These are phyloP conservation scores for Brachypalpus laphriformis DNA, from an alignment of 2,888 invertebrate genomes.

Conservation along the genomic window DNA sequence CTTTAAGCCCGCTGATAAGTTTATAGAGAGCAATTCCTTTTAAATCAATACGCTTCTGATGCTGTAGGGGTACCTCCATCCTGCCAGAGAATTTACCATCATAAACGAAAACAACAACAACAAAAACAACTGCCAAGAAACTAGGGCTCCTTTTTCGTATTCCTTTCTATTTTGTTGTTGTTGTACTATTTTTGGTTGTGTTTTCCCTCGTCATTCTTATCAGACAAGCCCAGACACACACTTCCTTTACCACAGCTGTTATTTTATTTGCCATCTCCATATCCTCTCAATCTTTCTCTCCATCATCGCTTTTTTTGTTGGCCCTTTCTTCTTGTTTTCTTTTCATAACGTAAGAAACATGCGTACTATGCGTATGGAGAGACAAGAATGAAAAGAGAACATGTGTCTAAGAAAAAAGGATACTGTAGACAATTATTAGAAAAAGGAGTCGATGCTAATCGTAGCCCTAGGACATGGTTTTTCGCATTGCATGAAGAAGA, in stretches of 20 bases:
- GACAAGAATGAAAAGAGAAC: conserved; percentile 3
- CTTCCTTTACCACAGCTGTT: conserved; percentile 65
- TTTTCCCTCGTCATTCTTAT: conserved; percentile 62
- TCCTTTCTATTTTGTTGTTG: not conserved
- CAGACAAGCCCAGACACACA: conserved; percentile 64
- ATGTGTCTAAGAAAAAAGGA: conserved; percentile 12
- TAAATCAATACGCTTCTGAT: conserved; percentile 36
- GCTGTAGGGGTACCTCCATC: not conserved
- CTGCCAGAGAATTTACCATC: conserved; percentile 2
- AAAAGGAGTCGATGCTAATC: not conserved
- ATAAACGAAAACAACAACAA: conserved; percentile 10
- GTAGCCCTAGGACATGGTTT: conserved; percentile 23
- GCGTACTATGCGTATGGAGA: conserved; percentile 56
- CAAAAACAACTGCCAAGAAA: conserved; percentile 1
- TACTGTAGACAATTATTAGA: not conserved
- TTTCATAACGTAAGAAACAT: conserved; percentile 48
- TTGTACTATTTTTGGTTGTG: conserved; percentile 21
- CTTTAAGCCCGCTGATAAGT: conserved; percentile 12
- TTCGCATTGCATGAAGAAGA: not conserved
- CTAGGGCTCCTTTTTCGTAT: conserved; percentile 4
- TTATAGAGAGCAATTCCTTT: conserved; percentile 21
- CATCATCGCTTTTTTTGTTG: not conserved
- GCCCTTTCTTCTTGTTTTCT: conserved; percentile 10
- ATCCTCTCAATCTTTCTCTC: conserved; percentile 32
- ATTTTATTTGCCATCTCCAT: conserved; percentile 43